Evolutionary conservation across 2,797 vertebrate species (phyloP).

Genomic region (Steatocranus sp.): DNA sequence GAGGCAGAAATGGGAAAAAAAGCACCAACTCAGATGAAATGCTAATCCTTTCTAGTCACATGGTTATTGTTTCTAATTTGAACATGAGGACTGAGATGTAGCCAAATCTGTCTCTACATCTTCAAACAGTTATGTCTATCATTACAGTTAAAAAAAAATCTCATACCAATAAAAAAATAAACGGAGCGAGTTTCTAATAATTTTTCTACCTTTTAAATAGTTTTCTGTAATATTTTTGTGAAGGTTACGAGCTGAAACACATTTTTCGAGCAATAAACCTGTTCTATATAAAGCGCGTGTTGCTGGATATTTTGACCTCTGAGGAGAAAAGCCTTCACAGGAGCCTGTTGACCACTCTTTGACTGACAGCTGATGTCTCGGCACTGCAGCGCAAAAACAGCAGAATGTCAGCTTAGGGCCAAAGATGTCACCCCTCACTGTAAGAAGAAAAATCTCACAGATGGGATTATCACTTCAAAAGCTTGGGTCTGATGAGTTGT

Average conservation of each 20-base stretch:
- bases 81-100: neutral
- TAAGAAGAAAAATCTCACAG: constrained; percentile 1
- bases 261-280: fast-evolving
- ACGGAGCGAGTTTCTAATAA: neutral
- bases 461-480: constrained; percentile 41
- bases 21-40: neutral
- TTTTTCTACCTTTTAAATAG: neutral
- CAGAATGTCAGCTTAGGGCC: neutral
- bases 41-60: neutral
- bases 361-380: constrained; percentile 6
- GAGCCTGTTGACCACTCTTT: neutral
- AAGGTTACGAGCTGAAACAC: fast-evolving
- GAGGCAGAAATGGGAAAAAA: neutral
- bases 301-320: neutral
- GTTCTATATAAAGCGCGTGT: neutral
- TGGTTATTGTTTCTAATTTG: neutral
- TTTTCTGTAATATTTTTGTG: neutral
- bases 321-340: neutral
- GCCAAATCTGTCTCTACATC: neutral
- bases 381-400: neutral
- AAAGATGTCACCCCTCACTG: neutral
- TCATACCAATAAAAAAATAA: neutral
- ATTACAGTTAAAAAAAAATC: neutral
- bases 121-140: neutral
- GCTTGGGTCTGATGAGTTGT: constrained; percentile 10